Conservation (phyloP, 1,140 invertebrate species). For the Drosophila jambulina region DNA sequence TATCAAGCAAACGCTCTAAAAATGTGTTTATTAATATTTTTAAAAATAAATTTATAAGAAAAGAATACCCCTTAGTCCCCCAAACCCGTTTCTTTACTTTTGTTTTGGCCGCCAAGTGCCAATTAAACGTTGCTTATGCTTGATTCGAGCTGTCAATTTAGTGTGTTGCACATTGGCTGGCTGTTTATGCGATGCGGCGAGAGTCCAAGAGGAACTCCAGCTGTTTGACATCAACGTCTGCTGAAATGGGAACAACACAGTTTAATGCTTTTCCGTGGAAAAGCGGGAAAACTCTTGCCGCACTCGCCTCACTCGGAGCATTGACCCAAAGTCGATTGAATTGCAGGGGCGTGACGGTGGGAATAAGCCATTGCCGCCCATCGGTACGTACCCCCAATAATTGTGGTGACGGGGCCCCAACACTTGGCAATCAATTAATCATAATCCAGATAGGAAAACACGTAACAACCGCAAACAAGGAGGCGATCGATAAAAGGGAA, state of each 20-base stretch:
- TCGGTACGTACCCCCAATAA: conserved; percentile 29
- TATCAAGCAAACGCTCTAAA: no score
- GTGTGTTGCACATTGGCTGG: conserved; percentile 51
- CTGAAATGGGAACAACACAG: conserved; percentile 21
- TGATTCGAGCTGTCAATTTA: conserved; percentile 69
- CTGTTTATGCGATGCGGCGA: conserved; percentile 40
- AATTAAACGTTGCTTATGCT: conserved; percentile 74
- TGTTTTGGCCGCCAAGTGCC: conserved; percentile 51
- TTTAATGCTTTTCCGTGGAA: conserved; percentile 55
- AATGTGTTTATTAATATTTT: not conserved
- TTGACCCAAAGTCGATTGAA: conserved; percentile 54
- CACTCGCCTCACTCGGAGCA: conserved; percentile 11
- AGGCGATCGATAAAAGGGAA: conserved; percentile 62
- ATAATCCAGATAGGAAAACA: conserved; percentile 77
- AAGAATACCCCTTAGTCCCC: conserved; percentile 1
- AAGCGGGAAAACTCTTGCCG: conserved; percentile 19
- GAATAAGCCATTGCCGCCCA: conserved; percentile 6
- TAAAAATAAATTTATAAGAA: not conserved
- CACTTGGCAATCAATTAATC: conserved; percentile 78
- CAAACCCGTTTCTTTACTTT: not conserved
- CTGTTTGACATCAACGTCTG: conserved; percentile 62
- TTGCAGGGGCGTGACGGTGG: conserved; percentile 61
- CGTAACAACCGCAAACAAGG: conserved; percentile 68
- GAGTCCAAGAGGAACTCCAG: conserved; percentile 43
- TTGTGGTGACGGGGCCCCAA: conserved; percentile 32